A percentile compares a stretch with the other conserved stretches of the same genome.
Evolutionary conservation across 2,797 vertebrate genomes (phyloP).

Genomic region (Smutsia temminckii): DNA sequence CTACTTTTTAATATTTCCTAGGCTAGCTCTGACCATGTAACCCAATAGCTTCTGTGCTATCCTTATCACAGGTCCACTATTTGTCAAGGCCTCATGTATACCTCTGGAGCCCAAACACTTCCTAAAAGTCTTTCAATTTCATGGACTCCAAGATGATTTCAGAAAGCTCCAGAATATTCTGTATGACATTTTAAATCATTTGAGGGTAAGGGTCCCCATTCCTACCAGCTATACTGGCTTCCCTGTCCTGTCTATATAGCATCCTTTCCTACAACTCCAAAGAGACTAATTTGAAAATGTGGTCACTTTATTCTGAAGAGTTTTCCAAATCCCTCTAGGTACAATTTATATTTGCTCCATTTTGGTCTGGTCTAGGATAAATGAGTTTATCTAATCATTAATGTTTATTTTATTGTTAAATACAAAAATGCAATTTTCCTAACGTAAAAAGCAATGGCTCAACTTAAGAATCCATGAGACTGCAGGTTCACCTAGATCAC

Average conservation of each 20-base stretch:
- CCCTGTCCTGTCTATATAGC: background rate
- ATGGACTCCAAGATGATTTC: constrained; percentile 3
- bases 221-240: background rate
- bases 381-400: background rate
- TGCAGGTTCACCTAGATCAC: background rate
- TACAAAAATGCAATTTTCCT: constrained; percentile 37
- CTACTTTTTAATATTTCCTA: constrained; percentile 38
- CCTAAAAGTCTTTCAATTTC: constrained; percentile 33
- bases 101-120: background rate
- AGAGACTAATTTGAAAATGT: constrained; percentile 42
- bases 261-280: background rate
- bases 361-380: constrained; percentile 36
- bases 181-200: constrained; percentile 11
- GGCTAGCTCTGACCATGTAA: background rate
- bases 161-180: constrained; percentile 49
- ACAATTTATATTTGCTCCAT: constrained; percentile 25
- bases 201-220: background rate
- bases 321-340: constrained; percentile 35
- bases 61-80: background rate
- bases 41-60: background rate
- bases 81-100: background rate
- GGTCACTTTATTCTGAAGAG: constrained; percentile 17
- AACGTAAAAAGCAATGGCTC: constrained; percentile 39
- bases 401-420: constrained; percentile 52
- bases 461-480: constrained; percentile 14